These are phyloP conservation scores for Stenodera caucasica DNA, from an alignment of 2,888 invertebrate genomes.

Conservation along the genomic window DNA sequence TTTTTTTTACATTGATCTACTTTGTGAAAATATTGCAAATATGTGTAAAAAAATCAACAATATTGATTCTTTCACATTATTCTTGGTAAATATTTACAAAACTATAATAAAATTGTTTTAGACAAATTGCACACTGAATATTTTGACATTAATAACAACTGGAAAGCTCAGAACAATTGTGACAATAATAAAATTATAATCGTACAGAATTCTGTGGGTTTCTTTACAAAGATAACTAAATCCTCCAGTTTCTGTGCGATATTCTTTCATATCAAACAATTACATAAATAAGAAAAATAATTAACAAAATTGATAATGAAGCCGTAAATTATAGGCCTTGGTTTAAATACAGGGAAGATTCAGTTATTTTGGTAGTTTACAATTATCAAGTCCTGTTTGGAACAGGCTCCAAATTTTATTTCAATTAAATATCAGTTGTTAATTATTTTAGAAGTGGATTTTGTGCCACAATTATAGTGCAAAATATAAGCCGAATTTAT, in stretches of 20 bases:
- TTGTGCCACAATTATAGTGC: conserved; percentile 23
- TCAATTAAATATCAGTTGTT: no score
- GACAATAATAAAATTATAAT: not conserved
- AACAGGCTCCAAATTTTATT: not conserved
- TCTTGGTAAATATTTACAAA: not conserved
- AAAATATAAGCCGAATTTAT: conserved; percentile 16
- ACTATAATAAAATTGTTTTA: not conserved
- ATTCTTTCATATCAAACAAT: not conserved
- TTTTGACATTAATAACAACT: not conserved
- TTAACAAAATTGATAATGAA: not conserved
- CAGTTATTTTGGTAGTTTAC: not conserved
- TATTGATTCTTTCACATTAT: no score
- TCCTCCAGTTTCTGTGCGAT: not conserved
- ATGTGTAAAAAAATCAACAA: conserved; percentile 19
- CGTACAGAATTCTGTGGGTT: no score
- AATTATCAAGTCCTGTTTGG: not conserved
- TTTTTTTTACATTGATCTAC: conserved; percentile 14
- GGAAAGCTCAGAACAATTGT: not conserved
- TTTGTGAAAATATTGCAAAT: conserved; percentile 20
- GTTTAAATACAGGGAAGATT: not conserved
- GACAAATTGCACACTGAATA: conserved; percentile 6
- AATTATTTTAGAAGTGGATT: no score
- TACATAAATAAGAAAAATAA: not conserved
- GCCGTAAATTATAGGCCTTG: not conserved
- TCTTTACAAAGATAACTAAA: no score